Evolutionary conservation across 2,888 invertebrate genomes (phyloP), one percentile per base, ranked within the genome.

Genomic region (Drosophila robusta): DNA sequence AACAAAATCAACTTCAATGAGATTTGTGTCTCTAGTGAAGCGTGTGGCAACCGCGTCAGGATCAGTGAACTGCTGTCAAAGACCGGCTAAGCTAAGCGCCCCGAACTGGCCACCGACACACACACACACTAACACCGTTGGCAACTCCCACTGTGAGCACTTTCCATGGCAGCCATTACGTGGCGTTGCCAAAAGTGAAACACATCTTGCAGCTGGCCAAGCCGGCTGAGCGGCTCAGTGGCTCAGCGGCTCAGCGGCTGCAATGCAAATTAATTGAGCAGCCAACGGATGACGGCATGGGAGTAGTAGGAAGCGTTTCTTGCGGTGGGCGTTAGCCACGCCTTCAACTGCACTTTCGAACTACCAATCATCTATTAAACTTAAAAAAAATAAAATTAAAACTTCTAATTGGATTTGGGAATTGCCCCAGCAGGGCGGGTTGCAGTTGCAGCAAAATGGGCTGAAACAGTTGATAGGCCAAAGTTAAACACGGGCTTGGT

Each of bases 261-360:
- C 58, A 26, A 83, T 83, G 83, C 68, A 83, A 83, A 83, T 83
- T 74, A 83, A 88, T 84, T 84, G 78, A 51, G 57, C 78, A 61
- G 67, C 61, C 66, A 66, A 72, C 60, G 73, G 60, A 45, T 72
- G 78, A 72, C 58, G 41, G 52, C 77, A 65, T 63, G 58, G 70
- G 61, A 76, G 66, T 61, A 62, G 60, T 61, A 84, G 84, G 80
- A 83, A 79, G 57, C 47, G 9, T 61, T 61, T 50, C 26, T 38
- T 18, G 11, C 32, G n/a, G 41, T 56, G 52, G 74, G 67, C 58
- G 67, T 46, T 6, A n/a, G 54, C 16, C 61, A 68, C 52, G 62
- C 76, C 63, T 24, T n/a, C 42, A 39, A 51, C 44, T 0, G 1
- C 26, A 45, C 52, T 49, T 54, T 50, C 52, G 22, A 16, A 54